A percentile compares a stretch with the other conserved stretches of the same genome.
Evolutionary conservation across 2,797 vertebrate genomes (phyloP).

Genomic region (Glyptemys insculpta): DNA sequence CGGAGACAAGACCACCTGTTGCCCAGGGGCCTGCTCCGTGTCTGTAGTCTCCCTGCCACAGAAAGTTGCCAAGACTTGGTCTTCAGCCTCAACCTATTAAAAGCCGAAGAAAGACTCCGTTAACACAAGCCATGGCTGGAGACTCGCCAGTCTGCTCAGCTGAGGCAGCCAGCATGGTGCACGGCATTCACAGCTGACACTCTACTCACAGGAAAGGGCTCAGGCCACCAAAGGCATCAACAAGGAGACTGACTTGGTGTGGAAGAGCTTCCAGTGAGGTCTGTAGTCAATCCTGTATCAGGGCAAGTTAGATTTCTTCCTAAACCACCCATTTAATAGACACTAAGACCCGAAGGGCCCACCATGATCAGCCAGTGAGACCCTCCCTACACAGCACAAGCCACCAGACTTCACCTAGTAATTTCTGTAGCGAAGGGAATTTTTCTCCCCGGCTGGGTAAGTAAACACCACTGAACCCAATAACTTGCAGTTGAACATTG

Average conservation of each 20-base stretch:
- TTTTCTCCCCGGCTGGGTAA: not conserved
- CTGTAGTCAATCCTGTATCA: not conserved
- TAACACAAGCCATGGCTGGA: fast-evolving
- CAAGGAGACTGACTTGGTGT: not conserved
- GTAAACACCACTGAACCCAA: not conserved
- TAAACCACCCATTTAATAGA: not conserved
- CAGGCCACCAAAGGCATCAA: not conserved
- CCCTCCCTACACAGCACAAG: not conserved
- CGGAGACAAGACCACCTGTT: conserved; percentile 85
- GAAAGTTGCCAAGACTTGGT: conserved; percentile 88
- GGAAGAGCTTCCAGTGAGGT: not conserved
- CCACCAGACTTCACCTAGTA: not conserved
- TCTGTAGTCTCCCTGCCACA: conserved; percentile 92
- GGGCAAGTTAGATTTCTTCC: not conserved
- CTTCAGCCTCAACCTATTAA: conserved; percentile 89
- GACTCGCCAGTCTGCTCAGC: too few relatives aligned
- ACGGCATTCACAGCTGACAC: not conserved
- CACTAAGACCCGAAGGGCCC: not conserved
- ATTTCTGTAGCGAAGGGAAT: not conserved
- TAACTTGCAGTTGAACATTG: not conserved
- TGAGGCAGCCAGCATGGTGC: not conserved
- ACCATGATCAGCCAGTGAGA: not conserved
- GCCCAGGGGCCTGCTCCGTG: conserved; percentile 90
- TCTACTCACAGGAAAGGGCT: too few relatives aligned
- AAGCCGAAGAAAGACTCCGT: not conserved